Conservation (phyloP, 2,113 vertebrate genomes). For the Passer domesticus region DNA sequence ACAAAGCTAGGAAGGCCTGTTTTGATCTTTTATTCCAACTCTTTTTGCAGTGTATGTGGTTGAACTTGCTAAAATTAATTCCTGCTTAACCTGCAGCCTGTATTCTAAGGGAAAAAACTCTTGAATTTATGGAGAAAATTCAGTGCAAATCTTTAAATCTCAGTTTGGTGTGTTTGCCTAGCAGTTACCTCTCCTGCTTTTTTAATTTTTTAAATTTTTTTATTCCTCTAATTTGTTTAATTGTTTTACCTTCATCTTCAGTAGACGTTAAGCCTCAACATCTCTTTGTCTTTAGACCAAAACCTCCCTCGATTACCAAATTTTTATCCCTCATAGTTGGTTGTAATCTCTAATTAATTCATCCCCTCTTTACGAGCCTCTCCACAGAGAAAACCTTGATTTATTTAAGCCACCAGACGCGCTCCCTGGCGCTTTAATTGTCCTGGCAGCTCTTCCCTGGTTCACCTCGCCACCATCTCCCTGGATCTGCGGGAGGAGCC, state of each 20-base stretch:
- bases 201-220: neutral
- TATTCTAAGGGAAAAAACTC: neutral
- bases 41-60: neutral
- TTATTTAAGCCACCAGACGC: neutral
- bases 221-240: neutral
- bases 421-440: neutral
- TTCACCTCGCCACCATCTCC: neutral
- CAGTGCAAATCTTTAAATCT: neutral
- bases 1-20: conserved; percentile 17
- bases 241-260: neutral
- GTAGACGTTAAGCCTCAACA: neutral
- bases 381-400: neutral
- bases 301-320: neutral
- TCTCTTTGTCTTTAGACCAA: neutral
- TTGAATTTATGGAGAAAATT: neutral
- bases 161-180: neutral
- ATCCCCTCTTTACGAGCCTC: neutral
- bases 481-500: neutral
- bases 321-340: neutral
- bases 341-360: neutral
- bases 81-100: neutral
- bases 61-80: conserved; percentile 38
- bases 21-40: conserved; percentile 53
- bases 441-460: neutral
- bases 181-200: neutral